Percentiles rank a stretch among this genome's conserved stretches.
These are phyloP conservation scores for Adineta ricciae DNA, from an alignment of 2,888 invertebrate species.

Conservation along the genomic window DNA sequence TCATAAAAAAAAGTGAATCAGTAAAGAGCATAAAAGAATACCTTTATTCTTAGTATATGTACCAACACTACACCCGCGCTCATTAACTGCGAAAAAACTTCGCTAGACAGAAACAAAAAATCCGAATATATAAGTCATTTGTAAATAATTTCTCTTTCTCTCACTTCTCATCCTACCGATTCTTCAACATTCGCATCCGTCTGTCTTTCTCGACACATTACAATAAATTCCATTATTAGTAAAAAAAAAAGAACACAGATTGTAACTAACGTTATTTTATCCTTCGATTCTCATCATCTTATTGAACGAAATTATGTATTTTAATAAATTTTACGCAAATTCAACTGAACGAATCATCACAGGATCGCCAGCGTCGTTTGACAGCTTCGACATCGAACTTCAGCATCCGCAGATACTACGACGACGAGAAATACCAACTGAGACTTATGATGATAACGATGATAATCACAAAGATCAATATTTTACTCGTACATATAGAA, in stretches of 20 bases:
- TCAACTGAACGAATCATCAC: background rate
- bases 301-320: background rate
- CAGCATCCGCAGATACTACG: background rate
- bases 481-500: background rate
- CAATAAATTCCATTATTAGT: background rate
- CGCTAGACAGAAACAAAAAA: background rate
- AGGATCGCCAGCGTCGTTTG: background rate
- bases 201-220: background rate
- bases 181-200: background rate
- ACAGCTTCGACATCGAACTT: background rate
- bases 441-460: background rate
- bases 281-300: background rate
- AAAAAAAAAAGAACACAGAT: background rate
- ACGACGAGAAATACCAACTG: background rate
- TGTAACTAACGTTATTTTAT: background rate
- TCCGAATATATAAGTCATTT: background rate
- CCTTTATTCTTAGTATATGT: background rate
- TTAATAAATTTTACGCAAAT: background rate
- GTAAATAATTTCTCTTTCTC: background rate
- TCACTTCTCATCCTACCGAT: background rate
- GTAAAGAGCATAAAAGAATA: background rate
- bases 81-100: background rate
- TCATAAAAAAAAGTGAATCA: background rate
- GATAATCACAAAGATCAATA: background rate
- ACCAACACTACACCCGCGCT: background rate